Evolutionary conservation across 2,797 vertebrate genomes (phyloP).

Genomic region (Rhodeus uyekii): DNA sequence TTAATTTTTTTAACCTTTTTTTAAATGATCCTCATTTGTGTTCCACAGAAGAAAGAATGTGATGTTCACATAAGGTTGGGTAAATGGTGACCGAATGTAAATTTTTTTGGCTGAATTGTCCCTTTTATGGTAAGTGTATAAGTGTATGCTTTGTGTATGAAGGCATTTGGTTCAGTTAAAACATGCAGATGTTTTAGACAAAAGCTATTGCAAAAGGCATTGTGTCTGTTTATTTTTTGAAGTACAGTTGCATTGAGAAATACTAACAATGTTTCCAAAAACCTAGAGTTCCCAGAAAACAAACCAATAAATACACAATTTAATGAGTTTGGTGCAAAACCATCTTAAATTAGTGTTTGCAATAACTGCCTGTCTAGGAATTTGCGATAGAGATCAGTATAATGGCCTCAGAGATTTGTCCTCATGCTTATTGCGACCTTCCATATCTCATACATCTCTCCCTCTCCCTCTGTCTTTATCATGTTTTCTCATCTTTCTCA

Average conservation of each 20-base stretch:
- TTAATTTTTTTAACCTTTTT: no score
- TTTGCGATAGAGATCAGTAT: background rate
- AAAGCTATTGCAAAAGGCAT: background rate
- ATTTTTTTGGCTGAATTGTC: background rate
- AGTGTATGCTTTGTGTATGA: background rate
- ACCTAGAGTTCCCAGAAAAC: background rate
- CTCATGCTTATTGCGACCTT: background rate
- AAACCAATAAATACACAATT: conserved; percentile 28
- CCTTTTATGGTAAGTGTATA: background rate
- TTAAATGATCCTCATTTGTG: background rate
- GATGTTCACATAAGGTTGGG: background rate
- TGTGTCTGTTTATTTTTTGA: conserved; percentile 16
- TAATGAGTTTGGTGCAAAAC: background rate
- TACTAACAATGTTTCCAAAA: background rate
- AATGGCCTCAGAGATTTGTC: background rate
- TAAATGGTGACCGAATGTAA: background rate
- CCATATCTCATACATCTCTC: background rate
- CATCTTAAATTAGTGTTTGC: background rate
- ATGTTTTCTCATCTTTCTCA: background rate
- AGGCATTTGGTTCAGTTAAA: background rate
- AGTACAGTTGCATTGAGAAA: background rate
- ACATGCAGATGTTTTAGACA: conserved; percentile 1
- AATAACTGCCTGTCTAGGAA: background rate
- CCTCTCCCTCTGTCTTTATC: background rate
- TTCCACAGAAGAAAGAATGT: background rate